These are phyloP conservation scores for Acanthosepion pharaonis DNA, from an alignment of 2,888 invertebrate genomes.

Conservation along the genomic window DNA sequence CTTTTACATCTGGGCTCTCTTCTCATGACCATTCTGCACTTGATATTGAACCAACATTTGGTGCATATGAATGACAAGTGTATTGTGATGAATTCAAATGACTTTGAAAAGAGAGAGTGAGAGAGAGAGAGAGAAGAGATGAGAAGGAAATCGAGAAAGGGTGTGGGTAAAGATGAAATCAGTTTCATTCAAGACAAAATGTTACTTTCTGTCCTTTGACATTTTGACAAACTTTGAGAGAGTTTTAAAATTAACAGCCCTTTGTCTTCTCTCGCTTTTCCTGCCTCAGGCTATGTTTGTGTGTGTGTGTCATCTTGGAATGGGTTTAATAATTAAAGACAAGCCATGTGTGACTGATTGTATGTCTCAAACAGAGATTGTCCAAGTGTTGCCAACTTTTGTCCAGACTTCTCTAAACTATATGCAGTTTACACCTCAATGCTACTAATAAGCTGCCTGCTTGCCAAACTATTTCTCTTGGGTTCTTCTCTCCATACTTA, in stretches of 20 bases:
- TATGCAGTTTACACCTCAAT: neutral
- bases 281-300: neutral
- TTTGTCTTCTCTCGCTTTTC: neutral
- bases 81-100: neutral
- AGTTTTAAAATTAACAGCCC: neutral
- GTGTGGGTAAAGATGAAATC: neutral
- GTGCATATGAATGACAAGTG: neutral
- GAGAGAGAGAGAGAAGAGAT: neutral
- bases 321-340: neutral
- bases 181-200: too few species aligned
- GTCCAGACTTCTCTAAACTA: neutral
- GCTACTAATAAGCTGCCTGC: neutral
- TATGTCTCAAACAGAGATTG: neutral
- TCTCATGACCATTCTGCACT: neutral
- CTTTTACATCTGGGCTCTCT: too few species aligned
- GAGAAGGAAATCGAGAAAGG: neutral
- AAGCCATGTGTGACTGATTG: constrained; percentile 20
- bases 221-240: neutral
- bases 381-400: neutral
- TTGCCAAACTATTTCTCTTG: neutral
- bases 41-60: neutral
- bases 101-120: neutral
- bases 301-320: neutral
- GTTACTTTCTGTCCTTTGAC: neutral
- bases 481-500: too few species aligned